Base-by-base conservation (phyloP, 2,888 invertebrate genomes). In the Synanthedon andrenaeformis region DNA sequence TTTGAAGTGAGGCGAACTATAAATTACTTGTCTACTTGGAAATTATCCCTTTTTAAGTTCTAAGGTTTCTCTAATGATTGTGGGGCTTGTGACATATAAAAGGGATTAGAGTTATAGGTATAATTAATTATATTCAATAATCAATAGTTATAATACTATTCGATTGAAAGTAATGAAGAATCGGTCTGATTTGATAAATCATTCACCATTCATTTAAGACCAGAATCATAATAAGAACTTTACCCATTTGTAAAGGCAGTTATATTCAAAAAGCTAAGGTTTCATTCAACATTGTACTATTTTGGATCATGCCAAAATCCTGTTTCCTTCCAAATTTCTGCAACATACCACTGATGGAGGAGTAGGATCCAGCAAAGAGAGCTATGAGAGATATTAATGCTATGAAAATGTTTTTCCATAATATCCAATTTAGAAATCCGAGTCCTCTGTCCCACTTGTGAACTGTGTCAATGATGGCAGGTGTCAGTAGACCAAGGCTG, bases 381-480 rank as follows among this genome's bases (percentile, higher is more conserved):
- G 87, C 87, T 0, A 81, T 53, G 0, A 87, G 62, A 1, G 87
- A 78, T 1, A 87, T 64, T 6, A 79, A 50, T 3, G 66, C 67
- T 4, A 89, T 79, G 3, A 90, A 56, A 11, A 90, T 72, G 62
- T 95, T 93, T 73, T 95, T 95, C 69, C 89, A 86, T 0, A 94
- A 75, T 53, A 90, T 89, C 92, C 93, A 94, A 51, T 92, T 89
- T 59, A 87, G 87, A 17, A 66, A 67, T 1, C 95, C 95, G 1
- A 93, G 88, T 10, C 89, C 89, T 50, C 89, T 76, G 28, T 91
- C 90, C 91, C 92, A 93, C 57, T 90, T 88, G 59, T 92, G 90
- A 3, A 94, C 90, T 0, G 91, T 92, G 69, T 95, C 93, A 5
- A 94, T 89, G 42, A 93, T 80, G 6, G 94, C 92, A 17, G 94